Conservation (phyloP, 2,797 vertebrate species). For the Pelobates cultripes region DNA sequence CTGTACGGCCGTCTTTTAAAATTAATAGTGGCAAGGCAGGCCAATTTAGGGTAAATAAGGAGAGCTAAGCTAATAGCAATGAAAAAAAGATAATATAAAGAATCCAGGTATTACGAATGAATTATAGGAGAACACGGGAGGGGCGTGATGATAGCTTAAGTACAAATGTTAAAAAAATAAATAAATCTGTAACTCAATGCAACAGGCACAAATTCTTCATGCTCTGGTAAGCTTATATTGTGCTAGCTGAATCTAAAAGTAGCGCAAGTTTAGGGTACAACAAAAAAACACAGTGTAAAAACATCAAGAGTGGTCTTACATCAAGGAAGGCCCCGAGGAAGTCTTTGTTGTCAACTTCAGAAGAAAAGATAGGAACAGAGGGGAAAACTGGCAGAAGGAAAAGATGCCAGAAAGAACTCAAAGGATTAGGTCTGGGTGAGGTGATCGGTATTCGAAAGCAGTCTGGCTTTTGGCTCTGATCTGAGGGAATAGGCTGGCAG, state of each 20-base stretch:
- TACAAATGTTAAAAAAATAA: conserved; percentile 71
- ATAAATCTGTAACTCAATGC: conserved; percentile 73
- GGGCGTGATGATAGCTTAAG: conserved; percentile 58
- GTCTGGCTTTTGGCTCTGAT: conserved; percentile 99
- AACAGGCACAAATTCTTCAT: conserved; percentile 92
- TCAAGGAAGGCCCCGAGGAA: conserved; percentile 99
- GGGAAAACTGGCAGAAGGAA: conserved; percentile 99
- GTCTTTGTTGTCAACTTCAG: conserved; percentile 99
- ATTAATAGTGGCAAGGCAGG: conserved; percentile 82
- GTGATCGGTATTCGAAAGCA: conserved; percentile 99
- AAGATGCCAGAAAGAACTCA: conserved; percentile 99
- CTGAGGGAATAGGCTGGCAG: conserved; percentile 99
- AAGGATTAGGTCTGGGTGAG: conserved; percentile 99
- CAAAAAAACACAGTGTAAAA: conserved; percentile 90
- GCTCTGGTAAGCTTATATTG: conserved; percentile 99
- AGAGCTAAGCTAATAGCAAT: conserved; percentile 50
- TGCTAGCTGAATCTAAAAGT: conserved; percentile 99
- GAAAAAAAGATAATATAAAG: conserved; percentile 61
- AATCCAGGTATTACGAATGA: conserved; percentile 69
- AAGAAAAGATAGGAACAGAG: conserved; percentile 99
- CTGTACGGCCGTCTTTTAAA: conserved; percentile 74
- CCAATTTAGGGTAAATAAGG: conserved; percentile 80
- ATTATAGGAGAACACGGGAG: conserved; percentile 70
- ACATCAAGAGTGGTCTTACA: conserved; percentile 99
- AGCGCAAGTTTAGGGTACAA: conserved; percentile 97